Evolutionary conservation across 2,113 vertebrate species (phyloP).

Genomic region (Ptilonorhynchus violaceus): DNA sequence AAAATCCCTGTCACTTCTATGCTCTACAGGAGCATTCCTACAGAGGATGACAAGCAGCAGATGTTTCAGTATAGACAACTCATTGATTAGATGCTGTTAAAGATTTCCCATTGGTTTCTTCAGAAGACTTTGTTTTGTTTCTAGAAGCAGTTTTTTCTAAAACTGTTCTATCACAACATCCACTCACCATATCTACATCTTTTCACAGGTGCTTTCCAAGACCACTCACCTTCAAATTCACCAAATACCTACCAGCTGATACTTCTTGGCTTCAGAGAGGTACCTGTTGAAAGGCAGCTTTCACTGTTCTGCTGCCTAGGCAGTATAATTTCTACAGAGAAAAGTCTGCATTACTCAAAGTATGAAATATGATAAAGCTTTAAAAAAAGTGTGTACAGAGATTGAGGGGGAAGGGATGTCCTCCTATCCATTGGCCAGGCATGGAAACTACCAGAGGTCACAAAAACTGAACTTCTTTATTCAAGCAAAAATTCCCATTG

Average conservation of each 20-base stretch:
- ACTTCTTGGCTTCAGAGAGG: neutral
- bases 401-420: neutral
- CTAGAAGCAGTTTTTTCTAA: neutral
- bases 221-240: neutral
- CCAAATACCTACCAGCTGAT: neutral
- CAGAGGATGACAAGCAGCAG: neutral
- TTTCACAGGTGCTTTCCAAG: neutral
- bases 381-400: neutral
- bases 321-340: neutral
- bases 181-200: neutral
- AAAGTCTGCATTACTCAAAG: neutral
- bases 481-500: neutral
- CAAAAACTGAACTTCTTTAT: slow-evolving; percentile 7
- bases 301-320: neutral
- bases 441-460: slow-evolving; percentile 2
- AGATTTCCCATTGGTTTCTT: neutral
- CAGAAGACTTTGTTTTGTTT: neutral
- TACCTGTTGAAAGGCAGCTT: neutral
- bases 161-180: neutral
- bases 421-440: neutral
- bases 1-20: neutral
- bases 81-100: neutral
- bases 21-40: neutral
- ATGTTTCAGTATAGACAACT: neutral
- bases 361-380: neutral